phyloP scores from a whole-genome alignment of 2,797 vertebrate species.

The Phrynocephalus guinanensis region DNA sequence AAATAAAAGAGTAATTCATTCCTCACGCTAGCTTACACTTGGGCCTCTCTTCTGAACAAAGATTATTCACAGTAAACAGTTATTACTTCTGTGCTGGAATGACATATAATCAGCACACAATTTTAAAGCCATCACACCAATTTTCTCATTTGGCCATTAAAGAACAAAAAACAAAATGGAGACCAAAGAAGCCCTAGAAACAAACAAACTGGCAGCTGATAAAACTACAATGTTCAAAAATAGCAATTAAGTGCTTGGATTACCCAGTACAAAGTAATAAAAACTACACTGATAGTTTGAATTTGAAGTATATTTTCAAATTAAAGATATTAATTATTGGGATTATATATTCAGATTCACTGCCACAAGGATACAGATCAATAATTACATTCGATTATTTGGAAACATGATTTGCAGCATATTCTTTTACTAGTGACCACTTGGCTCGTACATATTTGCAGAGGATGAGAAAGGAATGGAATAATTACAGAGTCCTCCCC shows the following conservation, averaged over 20 bases:
- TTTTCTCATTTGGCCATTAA: neutral
- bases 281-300: neutral
- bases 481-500: neutral
- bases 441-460: neutral
- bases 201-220: neutral
- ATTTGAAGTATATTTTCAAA: neutral
- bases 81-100: constrained; percentile 8
- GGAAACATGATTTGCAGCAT: neutral
- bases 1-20: constrained; percentile 41
- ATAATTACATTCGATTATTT: neutral
- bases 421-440: neutral
- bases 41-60: constrained; percentile 28
- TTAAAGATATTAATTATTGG: neutral
- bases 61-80: neutral
- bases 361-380: neutral
- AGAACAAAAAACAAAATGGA: constrained; percentile 1
- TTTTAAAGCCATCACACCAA: neutral
- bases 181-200: too few species aligned
- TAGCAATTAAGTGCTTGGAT: constrained; percentile 5
- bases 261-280: neutral
- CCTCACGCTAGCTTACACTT: constrained; percentile 11
- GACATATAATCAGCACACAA: constrained; percentile 4
- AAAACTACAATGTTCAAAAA: constrained; percentile 9
- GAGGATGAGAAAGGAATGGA: neutral
- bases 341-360: neutral